Conservation (phyloP, 2,888 invertebrate genomes). For the Pyralis farinalis region DNA sequence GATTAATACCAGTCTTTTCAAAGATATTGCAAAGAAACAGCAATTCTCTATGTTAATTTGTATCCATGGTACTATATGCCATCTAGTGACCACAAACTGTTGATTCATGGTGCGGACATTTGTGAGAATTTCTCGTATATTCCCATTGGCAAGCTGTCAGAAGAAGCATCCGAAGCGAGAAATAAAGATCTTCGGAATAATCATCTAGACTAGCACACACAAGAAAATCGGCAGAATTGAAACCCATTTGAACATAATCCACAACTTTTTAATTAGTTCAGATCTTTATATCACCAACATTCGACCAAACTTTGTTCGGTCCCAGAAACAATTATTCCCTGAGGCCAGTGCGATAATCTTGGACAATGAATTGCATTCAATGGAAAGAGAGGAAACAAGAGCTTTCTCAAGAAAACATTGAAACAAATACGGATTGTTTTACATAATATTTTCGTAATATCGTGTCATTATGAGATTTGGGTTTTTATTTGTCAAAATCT, state of each 20-base stretch:
- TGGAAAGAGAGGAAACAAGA: too few relatives aligned
- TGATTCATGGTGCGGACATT: constrained; percentile 16
- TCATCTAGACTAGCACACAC: constrained; percentile 11
- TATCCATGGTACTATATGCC: constrained; percentile 16
- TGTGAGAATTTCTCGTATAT: constrained; percentile 10
- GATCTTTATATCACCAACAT: background rate
- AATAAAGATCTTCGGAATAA: constrained; percentile 16
- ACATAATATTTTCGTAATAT: too few relatives aligned
- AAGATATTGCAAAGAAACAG: constrained; percentile 10
- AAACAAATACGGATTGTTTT: too few relatives aligned
- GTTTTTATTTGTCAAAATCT: too few relatives aligned
- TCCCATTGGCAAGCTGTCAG: constrained; percentile 14
- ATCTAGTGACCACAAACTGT: constrained; percentile 12
- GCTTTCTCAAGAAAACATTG: too few relatives aligned
- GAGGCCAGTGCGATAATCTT: too few relatives aligned
- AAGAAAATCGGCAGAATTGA: constrained; percentile 15
- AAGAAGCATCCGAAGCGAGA: constrained; percentile 15
- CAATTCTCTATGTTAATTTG: constrained; percentile 6
- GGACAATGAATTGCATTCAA: too few relatives aligned
- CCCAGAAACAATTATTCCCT: too few relatives aligned
- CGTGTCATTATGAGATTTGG: too few relatives aligned
- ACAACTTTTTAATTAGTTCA: constrained; percentile 1
- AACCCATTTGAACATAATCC: constrained; percentile 5
- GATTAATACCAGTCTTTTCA: constrained; percentile 3
- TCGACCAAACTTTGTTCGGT: background rate